These are phyloP conservation scores for Caenorhabditis zanzibari DNA, from an alignment of 2,888 invertebrate species.

Conservation along the genomic window DNA sequence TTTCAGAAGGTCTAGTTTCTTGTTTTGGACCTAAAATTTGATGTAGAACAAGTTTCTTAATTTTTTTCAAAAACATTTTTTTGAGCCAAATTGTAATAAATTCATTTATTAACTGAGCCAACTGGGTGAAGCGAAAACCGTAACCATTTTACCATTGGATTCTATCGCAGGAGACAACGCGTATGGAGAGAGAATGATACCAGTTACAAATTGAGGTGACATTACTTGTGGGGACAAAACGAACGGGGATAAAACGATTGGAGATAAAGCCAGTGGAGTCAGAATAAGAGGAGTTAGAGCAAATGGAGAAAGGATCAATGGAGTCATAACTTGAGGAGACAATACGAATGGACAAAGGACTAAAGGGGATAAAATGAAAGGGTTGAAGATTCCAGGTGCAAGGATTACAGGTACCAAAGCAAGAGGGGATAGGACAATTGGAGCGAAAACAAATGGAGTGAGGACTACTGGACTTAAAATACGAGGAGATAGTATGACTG, in stretches of 20 bases:
- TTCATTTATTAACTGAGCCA: constrained; percentile 65
- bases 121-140: constrained; percentile 68
- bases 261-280: constrained; percentile 60
- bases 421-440: constrained; percentile 68
- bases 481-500: constrained; percentile 70
- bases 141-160: constrained; percentile 65
- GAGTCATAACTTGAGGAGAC: constrained; percentile 68
- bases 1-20: too few species aligned
- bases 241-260: constrained; percentile 73
- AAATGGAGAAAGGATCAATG: constrained; percentile 69
- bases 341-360: constrained; percentile 69
- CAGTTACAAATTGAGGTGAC: constrained; percentile 67
- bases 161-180: constrained; percentile 69
- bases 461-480: constrained; percentile 69
- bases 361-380: constrained; percentile 73
- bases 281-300: constrained; percentile 68
- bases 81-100: too few species aligned
- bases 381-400: constrained; percentile 58
- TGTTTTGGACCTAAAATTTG: too few species aligned
- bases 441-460: constrained; percentile 65
- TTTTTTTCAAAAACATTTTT: too few species aligned
- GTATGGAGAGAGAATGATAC: constrained; percentile 68
- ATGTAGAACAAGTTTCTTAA: too few species aligned
- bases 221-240: constrained; percentile 70
- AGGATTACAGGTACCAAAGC: constrained; percentile 70